phyloP scores from a whole-genome alignment of 1,140 invertebrate species.

The Saccostrea cuccullata region DNA sequence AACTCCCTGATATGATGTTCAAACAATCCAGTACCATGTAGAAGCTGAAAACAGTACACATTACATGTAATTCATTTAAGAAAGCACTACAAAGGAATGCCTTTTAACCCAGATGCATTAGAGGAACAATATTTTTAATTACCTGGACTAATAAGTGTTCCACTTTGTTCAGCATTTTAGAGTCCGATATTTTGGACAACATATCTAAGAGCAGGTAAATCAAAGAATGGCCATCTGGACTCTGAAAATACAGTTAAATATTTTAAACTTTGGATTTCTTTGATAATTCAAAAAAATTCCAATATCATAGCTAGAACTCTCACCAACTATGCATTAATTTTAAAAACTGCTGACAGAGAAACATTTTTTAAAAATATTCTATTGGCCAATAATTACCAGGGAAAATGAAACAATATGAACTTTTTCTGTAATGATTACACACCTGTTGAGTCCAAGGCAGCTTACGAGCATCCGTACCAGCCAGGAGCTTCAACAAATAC shows the following conservation, averaged over 20 bases:
- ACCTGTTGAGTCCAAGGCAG: constrained; percentile 59
- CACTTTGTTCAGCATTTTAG: constrained; percentile 36
- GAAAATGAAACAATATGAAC: background rate
- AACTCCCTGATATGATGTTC: constrained; percentile 55
- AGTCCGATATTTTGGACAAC: constrained; percentile 41
- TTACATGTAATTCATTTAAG: background rate
- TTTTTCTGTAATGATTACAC: background rate
- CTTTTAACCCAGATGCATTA: background rate
- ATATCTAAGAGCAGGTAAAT: constrained; percentile 61
- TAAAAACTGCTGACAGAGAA: background rate
- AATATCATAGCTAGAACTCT: too few species aligned
- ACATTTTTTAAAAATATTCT: background rate
- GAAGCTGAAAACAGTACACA: constrained; percentile 49
- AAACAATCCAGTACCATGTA: constrained; percentile 60
- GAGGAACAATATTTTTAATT: background rate
- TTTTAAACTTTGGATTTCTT: background rate
- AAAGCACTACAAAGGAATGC: background rate
- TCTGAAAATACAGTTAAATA: constrained; percentile 38
- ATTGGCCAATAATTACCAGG: background rate
- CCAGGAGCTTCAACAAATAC: constrained; percentile 59
- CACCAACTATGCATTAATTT: too few species aligned
- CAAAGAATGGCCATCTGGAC: constrained; percentile 51
- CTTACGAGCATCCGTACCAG: constrained; percentile 53
- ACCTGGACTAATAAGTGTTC: constrained; percentile 53
- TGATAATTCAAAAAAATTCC: background rate